Percentiles rank a stretch among this genome's conserved stretches.
Conservation (phyloP, 2,888 invertebrate genomes). For the Unio pictorum region DNA sequence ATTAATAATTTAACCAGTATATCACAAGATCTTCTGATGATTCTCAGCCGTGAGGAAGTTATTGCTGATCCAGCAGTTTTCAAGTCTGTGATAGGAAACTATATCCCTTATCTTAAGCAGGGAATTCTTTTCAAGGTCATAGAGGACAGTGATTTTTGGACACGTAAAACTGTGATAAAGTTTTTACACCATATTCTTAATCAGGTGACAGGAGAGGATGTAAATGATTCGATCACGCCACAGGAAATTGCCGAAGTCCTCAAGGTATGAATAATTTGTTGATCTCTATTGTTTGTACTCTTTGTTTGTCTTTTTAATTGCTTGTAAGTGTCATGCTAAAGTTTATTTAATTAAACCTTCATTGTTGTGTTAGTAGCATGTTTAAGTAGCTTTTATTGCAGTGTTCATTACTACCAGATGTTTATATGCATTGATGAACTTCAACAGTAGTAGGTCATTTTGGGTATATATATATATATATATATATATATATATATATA, state of each 20-base stretch:
- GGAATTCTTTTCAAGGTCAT: constrained; percentile 34
- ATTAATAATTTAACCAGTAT: background rate
- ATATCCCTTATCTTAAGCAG: constrained; percentile 15
- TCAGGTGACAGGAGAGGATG: constrained; percentile 13
- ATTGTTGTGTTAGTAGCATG: too few species aligned
- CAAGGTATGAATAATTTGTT: constrained; percentile 35
- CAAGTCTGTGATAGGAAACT: too few species aligned
- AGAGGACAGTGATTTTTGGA: constrained; percentile 28
- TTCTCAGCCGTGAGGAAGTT: too few species aligned
- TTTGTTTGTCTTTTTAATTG: background rate
- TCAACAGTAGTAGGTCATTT: too few species aligned
- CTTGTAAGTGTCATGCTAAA: background rate
- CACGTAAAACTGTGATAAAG: constrained; percentile 23
- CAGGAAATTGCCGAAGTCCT: constrained; percentile 42
- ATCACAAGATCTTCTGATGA: background rate
- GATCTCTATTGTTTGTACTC: background rate
- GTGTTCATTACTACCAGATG: too few species aligned
- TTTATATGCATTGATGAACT: too few species aligned
- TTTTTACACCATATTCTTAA: constrained; percentile 25
- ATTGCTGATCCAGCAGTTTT: too few species aligned
- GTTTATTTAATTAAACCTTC: background rate
- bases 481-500: too few species aligned
- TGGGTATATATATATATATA: too few species aligned
- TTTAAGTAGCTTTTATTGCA: too few species aligned
- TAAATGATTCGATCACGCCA: constrained; percentile 25